Evolutionary conservation across 2,888 invertebrate species (phyloP), one percentile per base, ranked within the genome.

Genomic region (Drosophila meridiana): DNA sequence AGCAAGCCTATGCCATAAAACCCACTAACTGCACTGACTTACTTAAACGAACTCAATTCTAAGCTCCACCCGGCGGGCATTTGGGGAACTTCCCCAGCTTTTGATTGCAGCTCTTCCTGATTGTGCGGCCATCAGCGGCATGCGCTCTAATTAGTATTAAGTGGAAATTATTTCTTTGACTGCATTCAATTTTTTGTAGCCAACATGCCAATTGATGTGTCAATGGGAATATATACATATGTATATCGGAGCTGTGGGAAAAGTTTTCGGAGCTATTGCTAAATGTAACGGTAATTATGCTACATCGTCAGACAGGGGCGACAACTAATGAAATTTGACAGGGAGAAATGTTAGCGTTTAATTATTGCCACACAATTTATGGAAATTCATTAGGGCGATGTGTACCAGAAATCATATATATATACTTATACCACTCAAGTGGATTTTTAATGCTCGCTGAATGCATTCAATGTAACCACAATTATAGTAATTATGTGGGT

Each of bases 1-100:
- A 85, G 90, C 90, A 89, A 76, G 85, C 83, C 76, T 69, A 76
- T 67, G 76, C 86, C 70, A 87, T 87, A 87, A 84, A 86, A 82
- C 72, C 83, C 88, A 87, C 86, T 77, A 87, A 78, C 81, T 83
- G 88, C 86, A 87, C 80, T 78, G 89, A 89, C 85, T 86, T 85
- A 77, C 88, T 82, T 80, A 67, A 72, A 72, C 83, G 83, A 83
- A 75, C 86, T 81, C 72, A 78, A 67, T 78, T 66, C 66, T 55
- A 55, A 43, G 50, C 38, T 26, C 65, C 48, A 50, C 45, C 5
- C 45, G 26, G 26, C 42, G 53, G 53, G 14, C 26, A 55, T 14
- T 55, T 38, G 38, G 53, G 53, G 26, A 38, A 28, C 9, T 32
- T 11, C 30, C 11, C 28, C 38, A 32, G 14, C 45, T 43, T 52